Conservation (phyloP, 2,888 invertebrate species). For the Phyllotreta cruciferae region DNA sequence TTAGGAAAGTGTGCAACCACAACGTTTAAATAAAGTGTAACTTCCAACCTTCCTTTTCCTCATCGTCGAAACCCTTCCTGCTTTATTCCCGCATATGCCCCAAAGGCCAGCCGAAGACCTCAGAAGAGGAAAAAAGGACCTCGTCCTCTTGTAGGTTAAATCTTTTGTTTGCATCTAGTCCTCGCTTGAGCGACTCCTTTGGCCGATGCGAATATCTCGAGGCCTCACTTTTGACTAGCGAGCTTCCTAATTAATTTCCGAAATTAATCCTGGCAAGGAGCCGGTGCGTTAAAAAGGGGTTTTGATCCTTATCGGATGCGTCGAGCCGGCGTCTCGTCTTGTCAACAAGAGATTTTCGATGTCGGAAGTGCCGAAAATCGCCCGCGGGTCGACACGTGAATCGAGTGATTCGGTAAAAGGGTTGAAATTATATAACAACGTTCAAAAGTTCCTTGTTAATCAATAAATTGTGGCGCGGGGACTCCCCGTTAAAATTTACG, state of each 20-base stretch:
- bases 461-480: not conserved
- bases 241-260: constrained; percentile 44
- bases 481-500: not conserved
- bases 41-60: no score
- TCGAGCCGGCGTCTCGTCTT: constrained; percentile 19
- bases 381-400: not conserved
- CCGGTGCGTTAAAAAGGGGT: no score
- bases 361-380: constrained; percentile 17
- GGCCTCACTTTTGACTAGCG: constrained; percentile 35
- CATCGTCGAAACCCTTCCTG: no score
- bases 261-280: constrained; percentile 40
- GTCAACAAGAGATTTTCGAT: constrained; percentile 29
- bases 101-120: no score
- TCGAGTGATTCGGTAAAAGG: not conserved
- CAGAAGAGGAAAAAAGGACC: not conserved
- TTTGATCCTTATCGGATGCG: no score
- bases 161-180: not conserved
- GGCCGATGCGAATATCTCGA: constrained; percentile 33
- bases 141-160: constrained; percentile 26
- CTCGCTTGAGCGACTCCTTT: constrained; percentile 41
- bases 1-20: no score
- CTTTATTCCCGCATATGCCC: no score
- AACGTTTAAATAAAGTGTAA: no score
- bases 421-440: not conserved
- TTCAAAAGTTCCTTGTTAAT: constrained; percentile 9